Base-by-base conservation (phyloP, 2,797 vertebrate genomes). In the Gallinago stenura region DNA sequence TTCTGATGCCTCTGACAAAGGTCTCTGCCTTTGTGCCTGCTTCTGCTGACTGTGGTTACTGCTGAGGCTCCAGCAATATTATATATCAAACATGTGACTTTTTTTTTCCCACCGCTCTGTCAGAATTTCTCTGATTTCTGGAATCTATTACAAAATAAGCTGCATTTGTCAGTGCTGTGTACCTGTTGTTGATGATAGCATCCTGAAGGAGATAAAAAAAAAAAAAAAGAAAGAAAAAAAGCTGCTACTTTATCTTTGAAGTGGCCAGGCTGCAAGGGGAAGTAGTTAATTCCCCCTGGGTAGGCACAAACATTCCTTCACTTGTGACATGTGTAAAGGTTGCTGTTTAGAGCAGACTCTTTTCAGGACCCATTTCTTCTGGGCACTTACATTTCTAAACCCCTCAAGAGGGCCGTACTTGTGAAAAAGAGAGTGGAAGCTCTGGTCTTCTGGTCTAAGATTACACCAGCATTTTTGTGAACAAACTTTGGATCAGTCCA, bases 221-320 rank as follows among this genome's bases (percentile, higher is more conserved):
- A 51, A 39, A 39, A 16, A 31, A 75, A 51, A 5, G 13, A 45
- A 39, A 91, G 31, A 64, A 87, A 90, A 95, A 84, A 43, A 92
- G 41, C 78, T 91, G 37, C 69, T 96, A 79, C 39, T 96, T 83
- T 93, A 83, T 93, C 97, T 97, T 95, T 96, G 89, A 95, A 95
- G 85, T 89, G 81, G 35, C 72, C 66, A 79, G 81, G 93, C 79
- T 96, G 79, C 81, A 97, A 92, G 80, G 95, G 96, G 94, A 97
- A 97, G 95, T 85, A 83, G 96, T 96, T 97, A 97, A 97, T 96
- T 97, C 94, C 90, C 77, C 95, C 45, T 90, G 95, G 94, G 76
- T 96, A 89, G 89, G 80, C 96, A 92, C 85, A 97, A 97, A 96
- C 88, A 90, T 95, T 97, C 93, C 87, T 78, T 95, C 83, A 93